Conservation (phyloP, 2,797 vertebrate species). For the Tadarida brasiliensis region DNA sequence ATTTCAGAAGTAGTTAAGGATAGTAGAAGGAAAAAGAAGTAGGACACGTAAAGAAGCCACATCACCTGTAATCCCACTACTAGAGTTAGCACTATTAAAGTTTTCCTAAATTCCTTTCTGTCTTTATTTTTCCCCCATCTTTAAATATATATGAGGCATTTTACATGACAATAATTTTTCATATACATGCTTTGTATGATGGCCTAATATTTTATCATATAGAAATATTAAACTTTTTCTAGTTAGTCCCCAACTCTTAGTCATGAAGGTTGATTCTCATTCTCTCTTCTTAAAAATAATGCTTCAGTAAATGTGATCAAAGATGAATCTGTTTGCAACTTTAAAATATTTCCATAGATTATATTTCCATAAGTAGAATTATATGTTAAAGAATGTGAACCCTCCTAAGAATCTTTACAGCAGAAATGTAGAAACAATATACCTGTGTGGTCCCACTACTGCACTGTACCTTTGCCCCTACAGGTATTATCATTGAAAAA, state of each 20-base stretch:
- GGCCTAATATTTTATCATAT: neutral
- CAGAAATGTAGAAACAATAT: neutral
- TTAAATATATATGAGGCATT: slow-evolving; percentile 33
- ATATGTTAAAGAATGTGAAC: neutral
- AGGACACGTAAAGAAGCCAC: neutral
- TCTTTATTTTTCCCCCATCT: no score
- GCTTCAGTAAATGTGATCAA: neutral
- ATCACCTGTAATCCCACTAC: neutral
- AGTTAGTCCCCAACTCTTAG: neutral
- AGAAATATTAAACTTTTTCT: slow-evolving; percentile 27
- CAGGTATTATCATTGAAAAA: slow-evolving; percentile 8
- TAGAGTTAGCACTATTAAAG: neutral
- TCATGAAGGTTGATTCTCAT: neutral
- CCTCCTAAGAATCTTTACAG: neutral
- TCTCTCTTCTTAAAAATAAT: slow-evolving; percentile 43
- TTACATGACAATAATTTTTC: slow-evolving; percentile 27
- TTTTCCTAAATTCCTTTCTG: slow-evolving; percentile 50
- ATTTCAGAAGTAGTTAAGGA: slow-evolving; percentile 43
- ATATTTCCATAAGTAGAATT: neutral
- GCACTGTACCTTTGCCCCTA: neutral
- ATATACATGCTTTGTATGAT: neutral
- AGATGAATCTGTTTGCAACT: neutral
- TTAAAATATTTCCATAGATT: slow-evolving; percentile 56
- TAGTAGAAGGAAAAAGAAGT: slow-evolving; percentile 18
- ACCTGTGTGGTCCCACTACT: neutral